Conservation (phyloP, 2,797 vertebrate genomes). For the Cyclura pinguis region DNA sequence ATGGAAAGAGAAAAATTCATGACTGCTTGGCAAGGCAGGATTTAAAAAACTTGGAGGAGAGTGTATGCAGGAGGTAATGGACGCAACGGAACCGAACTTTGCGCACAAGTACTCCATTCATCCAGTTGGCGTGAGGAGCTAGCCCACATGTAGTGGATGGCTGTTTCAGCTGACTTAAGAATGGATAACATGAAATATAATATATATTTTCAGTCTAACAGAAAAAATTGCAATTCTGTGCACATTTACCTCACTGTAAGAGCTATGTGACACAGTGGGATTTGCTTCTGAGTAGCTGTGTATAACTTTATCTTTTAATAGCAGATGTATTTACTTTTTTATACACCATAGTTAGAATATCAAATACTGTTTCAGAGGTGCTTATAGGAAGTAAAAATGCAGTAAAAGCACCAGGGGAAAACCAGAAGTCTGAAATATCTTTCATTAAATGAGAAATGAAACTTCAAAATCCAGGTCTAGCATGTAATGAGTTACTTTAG, state of each 20-base stretch:
- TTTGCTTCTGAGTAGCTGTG: neutral
- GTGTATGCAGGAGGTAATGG: no score
- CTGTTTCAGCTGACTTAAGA: no score
- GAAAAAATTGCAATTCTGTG: neutral
- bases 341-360: neutral
- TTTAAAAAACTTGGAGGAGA: no score
- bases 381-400: neutral
- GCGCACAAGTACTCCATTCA: no score
- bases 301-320: slow-evolving; percentile 1
- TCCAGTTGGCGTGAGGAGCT: no score
- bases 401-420: neutral
- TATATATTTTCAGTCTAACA: neutral
- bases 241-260: neutral
- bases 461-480: neutral
- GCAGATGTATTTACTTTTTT: neutral
- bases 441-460: slow-evolving; percentile 9
- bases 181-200: no score
- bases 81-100: no score
- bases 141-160: no score
- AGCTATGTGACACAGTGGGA: neutral
- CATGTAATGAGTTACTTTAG: neutral
- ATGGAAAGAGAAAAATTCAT: no score
- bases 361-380: slow-evolving; percentile 12
- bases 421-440: neutral
- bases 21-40: no score